These are phyloP conservation scores for Cosmorhoe ocellata DNA, from an alignment of 2,888 invertebrate species.

Conservation along the genomic window DNA sequence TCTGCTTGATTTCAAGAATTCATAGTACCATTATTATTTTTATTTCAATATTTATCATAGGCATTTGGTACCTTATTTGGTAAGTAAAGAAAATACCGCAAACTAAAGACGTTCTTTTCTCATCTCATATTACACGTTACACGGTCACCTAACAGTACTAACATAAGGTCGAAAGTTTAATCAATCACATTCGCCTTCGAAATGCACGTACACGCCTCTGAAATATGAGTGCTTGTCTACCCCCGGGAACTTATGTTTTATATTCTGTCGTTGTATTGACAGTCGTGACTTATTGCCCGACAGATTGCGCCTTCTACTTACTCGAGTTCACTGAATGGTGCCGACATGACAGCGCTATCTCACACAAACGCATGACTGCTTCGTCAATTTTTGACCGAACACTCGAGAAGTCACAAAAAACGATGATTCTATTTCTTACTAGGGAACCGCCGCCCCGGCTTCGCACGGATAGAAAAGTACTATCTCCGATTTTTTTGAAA, in stretches of 20 bases:
- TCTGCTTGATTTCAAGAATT: too few relatives aligned
- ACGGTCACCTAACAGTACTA: conserved; percentile 30
- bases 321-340: conserved; percentile 29
- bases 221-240: conserved; percentile 62
- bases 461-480: too few relatives aligned
- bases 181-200: conserved; percentile 63
- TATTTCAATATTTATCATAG: too few relatives aligned
- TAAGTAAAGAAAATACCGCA: too few relatives aligned
- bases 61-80: too few relatives aligned
- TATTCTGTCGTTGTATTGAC: conserved; percentile 72
- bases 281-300: conserved; percentile 67
- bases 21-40: too few relatives aligned
- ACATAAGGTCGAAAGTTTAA: conserved; percentile 62
- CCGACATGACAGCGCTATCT: conserved; percentile 14
- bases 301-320: conserved; percentile 48
- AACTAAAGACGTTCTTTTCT: background rate
- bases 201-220: conserved; percentile 65
- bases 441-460: too few relatives aligned
- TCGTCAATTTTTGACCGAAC: too few relatives aligned
- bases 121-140: conserved; percentile 8
- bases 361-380: too few relatives aligned
- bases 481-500: too few relatives aligned
- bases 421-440: too few relatives aligned
- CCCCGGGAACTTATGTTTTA: conserved; percentile 66
- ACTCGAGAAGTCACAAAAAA: too few relatives aligned